Percentiles rank a stretch among this genome's conserved stretches.
These are phyloP conservation scores for Diuraphis noxia DNA, from an alignment of 1,140 invertebrate species.

Conservation along the genomic window DNA sequence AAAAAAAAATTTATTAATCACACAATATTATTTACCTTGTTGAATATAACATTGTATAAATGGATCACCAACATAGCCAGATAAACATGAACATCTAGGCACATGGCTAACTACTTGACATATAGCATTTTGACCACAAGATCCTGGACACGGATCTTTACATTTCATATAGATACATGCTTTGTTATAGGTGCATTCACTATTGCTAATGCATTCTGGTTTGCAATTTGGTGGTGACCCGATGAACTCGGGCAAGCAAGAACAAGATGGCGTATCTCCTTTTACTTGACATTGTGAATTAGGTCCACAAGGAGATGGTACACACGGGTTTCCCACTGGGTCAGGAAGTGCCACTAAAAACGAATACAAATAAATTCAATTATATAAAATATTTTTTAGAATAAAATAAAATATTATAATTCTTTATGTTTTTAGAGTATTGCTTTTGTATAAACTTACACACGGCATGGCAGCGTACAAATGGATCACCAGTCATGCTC, in stretches of 20 bases:
- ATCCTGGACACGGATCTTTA: constrained; percentile 64
- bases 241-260: constrained; percentile 62
- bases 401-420: not conserved
- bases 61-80: constrained; percentile 73
- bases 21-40: constrained; percentile 31
- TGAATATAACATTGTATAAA: constrained; percentile 66
- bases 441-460: constrained; percentile 51
- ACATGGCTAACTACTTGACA: constrained; percentile 71
- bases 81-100: constrained; percentile 69
- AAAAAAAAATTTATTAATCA: not conserved
- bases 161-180: constrained; percentile 67
- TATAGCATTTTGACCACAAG: constrained; percentile 67
- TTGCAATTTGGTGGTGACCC: constrained; percentile 63
- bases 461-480: constrained; percentile 57
- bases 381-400: not conserved
- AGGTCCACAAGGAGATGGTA: constrained; percentile 68
- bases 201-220: constrained; percentile 65
- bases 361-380: constrained; percentile 7
- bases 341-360: constrained; percentile 54
- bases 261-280: constrained; percentile 65
- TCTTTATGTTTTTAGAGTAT: not conserved
- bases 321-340: constrained; percentile 61
- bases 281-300: constrained; percentile 69
- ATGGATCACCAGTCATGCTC: constrained; percentile 60
- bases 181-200: constrained; percentile 63